Conservation (phyloP, 2,888 invertebrate species). For the Caenorhabditis sp. region DNA sequence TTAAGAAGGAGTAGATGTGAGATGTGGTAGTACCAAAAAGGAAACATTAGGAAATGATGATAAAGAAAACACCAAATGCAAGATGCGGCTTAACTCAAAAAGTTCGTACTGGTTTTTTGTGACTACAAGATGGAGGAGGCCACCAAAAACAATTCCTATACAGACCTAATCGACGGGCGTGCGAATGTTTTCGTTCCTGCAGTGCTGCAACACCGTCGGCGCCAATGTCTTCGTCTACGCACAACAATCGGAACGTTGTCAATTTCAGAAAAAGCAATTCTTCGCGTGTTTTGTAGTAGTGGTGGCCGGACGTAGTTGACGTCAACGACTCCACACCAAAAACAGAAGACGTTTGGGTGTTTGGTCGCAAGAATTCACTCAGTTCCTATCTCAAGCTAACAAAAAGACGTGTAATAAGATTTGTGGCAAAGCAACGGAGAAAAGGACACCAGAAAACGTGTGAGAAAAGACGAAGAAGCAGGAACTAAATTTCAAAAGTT, state of each 20-base stretch:
- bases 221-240: background rate
- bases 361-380: background rate
- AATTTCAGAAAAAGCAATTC: conserved; percentile 46
- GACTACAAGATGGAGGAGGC: background rate
- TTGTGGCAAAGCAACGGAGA: background rate
- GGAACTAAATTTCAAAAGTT: background rate
- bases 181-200: conserved; percentile 47
- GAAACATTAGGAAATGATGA: background rate
- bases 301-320: background rate
- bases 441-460: background rate
- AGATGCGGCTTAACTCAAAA: conserved; percentile 11
- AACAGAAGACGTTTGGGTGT: conserved; percentile 6
- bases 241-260: conserved; percentile 34
- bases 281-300: conserved; percentile 17
- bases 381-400: background rate
- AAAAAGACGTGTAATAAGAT: background rate
- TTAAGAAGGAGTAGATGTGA: too few relatives aligned
- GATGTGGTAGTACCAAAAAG: conserved; percentile 4
- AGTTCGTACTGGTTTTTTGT: conserved; percentile 9
- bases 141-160: conserved; percentile 47
- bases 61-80: too few relatives aligned
- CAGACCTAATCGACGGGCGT: conserved; percentile 55
- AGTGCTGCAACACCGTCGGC: background rate
- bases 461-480: background rate
- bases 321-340: background rate